Evolutionary conservation across 2,797 vertebrate species (phyloP).

Genomic region (Vespertilio murinus): DNA sequence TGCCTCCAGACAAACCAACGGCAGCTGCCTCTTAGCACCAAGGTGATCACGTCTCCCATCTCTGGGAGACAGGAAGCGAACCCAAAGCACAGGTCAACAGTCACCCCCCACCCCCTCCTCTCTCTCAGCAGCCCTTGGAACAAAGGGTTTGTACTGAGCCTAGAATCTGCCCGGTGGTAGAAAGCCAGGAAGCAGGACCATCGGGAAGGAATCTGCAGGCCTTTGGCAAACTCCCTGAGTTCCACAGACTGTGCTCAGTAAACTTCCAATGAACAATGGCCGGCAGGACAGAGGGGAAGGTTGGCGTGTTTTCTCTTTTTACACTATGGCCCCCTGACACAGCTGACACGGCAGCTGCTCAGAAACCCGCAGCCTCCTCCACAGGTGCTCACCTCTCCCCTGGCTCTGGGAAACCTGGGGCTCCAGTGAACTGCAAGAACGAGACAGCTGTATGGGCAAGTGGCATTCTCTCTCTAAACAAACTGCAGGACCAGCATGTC

Average conservation of each 20-base stretch:
- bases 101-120: slow-evolving; percentile 64
- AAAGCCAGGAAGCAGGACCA: neutral
- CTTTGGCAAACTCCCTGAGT: neutral
- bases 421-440: neutral
- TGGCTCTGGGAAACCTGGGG: neutral
- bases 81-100: slow-evolving; percentile 72
- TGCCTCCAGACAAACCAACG: slow-evolving; percentile 79
- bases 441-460: neutral
- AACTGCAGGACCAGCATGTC: neutral
- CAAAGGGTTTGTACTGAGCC: neutral
- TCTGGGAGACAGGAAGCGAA: neutral
- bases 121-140: slow-evolving; percentile 66
- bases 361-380: neutral
- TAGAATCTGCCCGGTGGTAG: neutral
- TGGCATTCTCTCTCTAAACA: neutral
- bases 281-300: neutral
- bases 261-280: slow-evolving; percentile 2
- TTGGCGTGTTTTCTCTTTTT: slow-evolving; percentile 17
- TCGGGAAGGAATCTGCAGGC: neutral
- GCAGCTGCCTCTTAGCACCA: slow-evolving; percentile 76
- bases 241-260: neutral
- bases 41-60: slow-evolving; percentile 54
- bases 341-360: neutral
- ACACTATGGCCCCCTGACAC: slow-evolving; percentile 37
- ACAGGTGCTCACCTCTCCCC: neutral